A percentile compares a stretch with the other conserved stretches of the same genome.
Evolutionary conservation across 2,888 invertebrate species (phyloP).

Genomic region (Lamellibrachia columna): DNA sequence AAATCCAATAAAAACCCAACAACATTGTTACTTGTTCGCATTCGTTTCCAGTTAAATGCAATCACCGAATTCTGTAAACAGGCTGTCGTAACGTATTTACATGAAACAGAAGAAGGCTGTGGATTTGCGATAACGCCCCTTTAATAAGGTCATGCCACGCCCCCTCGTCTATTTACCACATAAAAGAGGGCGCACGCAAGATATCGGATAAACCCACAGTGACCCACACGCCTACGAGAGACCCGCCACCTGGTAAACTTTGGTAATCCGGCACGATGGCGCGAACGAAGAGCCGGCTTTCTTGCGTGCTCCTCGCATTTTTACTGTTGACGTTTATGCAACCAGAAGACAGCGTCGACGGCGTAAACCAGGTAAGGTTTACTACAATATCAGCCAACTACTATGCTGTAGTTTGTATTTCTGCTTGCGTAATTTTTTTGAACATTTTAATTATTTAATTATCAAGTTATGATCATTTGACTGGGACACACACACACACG

Average conservation of each 20-base stretch:
- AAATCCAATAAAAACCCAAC: too few species aligned
- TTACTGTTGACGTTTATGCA: neutral
- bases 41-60: neutral
- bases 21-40: too few species aligned
- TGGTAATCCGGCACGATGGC: neutral
- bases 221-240: neutral
- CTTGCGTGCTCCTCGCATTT: neutral
- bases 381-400: neutral
- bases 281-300: neutral
- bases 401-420: neutral
- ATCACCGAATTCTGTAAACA: neutral
- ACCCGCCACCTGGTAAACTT: neutral
- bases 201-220: neutral
- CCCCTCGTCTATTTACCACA: neutral
- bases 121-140: neutral
- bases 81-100: neutral
- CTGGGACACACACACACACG: neutral
- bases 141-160: neutral
- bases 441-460: neutral
- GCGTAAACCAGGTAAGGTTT: neutral
- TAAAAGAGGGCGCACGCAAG: neutral
- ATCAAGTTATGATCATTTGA: neutral
- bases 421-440: too few species aligned
- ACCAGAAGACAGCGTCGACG: neutral
- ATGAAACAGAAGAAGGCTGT: neutral